Base-by-base conservation (phyloP, 2,797 vertebrate genomes). In the Acanthurus tractus region DNA sequence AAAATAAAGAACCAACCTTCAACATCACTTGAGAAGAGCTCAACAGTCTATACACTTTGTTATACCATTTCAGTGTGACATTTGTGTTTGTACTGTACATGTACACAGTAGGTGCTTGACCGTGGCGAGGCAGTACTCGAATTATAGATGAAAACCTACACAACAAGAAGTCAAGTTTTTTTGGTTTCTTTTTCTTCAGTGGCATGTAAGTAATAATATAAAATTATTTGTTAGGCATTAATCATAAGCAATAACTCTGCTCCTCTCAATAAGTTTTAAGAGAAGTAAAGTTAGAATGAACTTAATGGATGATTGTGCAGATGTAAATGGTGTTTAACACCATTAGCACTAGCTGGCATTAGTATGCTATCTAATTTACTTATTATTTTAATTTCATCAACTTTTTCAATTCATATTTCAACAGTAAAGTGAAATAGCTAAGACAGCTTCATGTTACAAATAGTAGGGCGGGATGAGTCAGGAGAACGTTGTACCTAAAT, bases 1-100 rank as follows among this genome's bases (percentile, higher is more conserved):
- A 82, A 82, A 87, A 85, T 54, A 52, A 74, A 81, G 85, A 82
- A 78, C 62, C 79, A 63, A 59, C 65, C 69, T 73, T 83, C 75
- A 82, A 36, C 53, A 48, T 71, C 42, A 50, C 66, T 48, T 48
- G 46, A 38, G 29, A 77, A 78, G 44, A 82, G 74, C 38, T 36
- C 63, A 44, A 50, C 68, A 61, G 50, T 69, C 56, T 29, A 46
- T 15, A 57, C 70, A 52, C 67, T 81, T 56, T 63, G 36, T 44
- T 53, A 56, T 50, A 8, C 13, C 53, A 11, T 67, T 64, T 74
- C 7, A 45, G 8, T 55, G 70, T 64, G 56, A 71, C 15, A 23
- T 34, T 1, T 25, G 25, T 44, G 23, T 62, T 29, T 40, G 18
- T 17, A 55, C 14, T 54, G 25, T 34, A 46, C 17, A 38, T 22